Conservation (phyloP, 2,113 vertebrate species). For the Crypturellus undulatus region DNA sequence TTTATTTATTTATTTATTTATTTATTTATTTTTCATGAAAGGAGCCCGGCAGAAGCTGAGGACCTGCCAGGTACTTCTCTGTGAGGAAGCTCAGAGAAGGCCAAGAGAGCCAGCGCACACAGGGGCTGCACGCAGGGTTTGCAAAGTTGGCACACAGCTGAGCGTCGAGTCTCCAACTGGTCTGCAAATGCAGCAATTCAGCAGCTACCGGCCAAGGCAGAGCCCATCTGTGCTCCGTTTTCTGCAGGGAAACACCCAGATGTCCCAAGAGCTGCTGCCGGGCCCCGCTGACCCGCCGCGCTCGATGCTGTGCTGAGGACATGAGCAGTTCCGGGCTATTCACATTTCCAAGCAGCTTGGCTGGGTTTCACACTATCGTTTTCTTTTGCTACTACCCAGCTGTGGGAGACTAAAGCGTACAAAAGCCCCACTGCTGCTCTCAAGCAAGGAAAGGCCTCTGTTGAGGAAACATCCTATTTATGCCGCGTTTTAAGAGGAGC, state of each 20-base stretch:
- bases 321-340: slow-evolving; percentile 59
- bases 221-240: too few relatives aligned
- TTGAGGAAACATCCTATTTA: slow-evolving; percentile 71
- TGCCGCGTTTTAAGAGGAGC: slow-evolving; percentile 52
- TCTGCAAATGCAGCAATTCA: too few relatives aligned
- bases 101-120: neutral
- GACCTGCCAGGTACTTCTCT: neutral
- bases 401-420: slow-evolving; percentile 62
- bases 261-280: too few relatives aligned
- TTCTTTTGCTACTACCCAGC: slow-evolving; percentile 39
- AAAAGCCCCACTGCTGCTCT: slow-evolving; percentile 1
- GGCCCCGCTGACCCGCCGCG: neutral
- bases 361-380: slow-evolving; percentile 38
- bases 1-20: too few relatives aligned
- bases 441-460: slow-evolving; percentile 52
- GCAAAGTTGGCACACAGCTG: neutral
- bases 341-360: slow-evolving; percentile 63
- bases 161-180: neutral
- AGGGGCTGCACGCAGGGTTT: rapidly evolving
- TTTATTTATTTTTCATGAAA: neutral
- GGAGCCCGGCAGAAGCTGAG: neutral
- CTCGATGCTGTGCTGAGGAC: slow-evolving; percentile 41
- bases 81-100: neutral
- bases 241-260: too few relatives aligned
- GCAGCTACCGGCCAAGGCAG: too few relatives aligned